phyloP scores from a whole-genome alignment of 2,888 invertebrate genomes.

The Didymodactylos carnosus region DNA sequence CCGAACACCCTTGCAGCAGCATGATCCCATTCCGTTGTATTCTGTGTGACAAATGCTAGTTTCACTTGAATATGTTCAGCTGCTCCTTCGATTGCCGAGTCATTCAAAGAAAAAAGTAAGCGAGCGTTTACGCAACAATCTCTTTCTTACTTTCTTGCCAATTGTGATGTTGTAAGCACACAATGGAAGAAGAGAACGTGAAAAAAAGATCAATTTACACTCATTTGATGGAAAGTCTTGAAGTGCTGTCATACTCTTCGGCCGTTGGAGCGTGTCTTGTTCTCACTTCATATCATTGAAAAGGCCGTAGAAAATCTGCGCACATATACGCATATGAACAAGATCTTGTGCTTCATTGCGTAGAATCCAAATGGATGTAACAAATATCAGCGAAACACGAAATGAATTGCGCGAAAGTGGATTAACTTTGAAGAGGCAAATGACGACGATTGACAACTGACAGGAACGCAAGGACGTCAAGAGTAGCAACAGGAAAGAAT shows the following conservation, averaged over 20 bases:
- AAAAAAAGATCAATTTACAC: not conserved
- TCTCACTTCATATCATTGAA: too few relatives aligned
- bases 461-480: not conserved
- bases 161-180: not conserved
- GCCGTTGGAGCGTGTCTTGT: too few relatives aligned
- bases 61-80: not conserved
- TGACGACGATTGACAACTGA: not conserved
- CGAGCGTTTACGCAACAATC: not conserved
- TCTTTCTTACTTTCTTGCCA: not conserved
- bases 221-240: not conserved
- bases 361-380: not conserved
- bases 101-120: not conserved
- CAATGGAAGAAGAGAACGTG: not conserved
- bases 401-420: not conserved
- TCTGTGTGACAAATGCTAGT: not conserved
- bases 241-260: too few relatives aligned
- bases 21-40: not conserved
- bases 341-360: not conserved
- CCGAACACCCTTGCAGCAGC: not conserved
- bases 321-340: not conserved
- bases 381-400: not conserved
- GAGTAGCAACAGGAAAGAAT: not conserved
- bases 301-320: not conserved
- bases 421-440: not conserved
- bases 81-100: not conserved